Conservation (phyloP, 2,888 invertebrate species). For the Galeruca laticollis region DNA sequence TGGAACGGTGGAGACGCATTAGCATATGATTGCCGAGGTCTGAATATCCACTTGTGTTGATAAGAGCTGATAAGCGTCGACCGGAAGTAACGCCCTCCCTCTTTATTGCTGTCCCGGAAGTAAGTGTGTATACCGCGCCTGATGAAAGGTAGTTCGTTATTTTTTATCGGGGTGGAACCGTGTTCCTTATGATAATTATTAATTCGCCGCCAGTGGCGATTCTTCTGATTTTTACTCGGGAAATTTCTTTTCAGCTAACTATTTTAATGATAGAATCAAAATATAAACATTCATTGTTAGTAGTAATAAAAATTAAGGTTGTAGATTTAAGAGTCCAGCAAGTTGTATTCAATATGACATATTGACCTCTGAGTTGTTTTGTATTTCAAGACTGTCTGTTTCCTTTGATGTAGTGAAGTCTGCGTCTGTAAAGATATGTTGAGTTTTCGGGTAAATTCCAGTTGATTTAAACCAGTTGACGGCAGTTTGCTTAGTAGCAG, state of each 20-base stretch:
- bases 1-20: conserved; percentile 54
- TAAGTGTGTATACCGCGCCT: conserved; percentile 61
- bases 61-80: conserved; percentile 60
- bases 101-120: conserved; percentile 60
- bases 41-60: conserved; percentile 61
- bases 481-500: no score
- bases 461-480: no score
- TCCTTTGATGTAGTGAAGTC: no score
- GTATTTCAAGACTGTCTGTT: no score
- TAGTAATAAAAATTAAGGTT: no score
- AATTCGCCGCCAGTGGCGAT: conserved; percentile 25
- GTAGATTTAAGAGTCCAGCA: no score
- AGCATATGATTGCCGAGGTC: conserved; percentile 63
- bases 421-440: no score
- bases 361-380: no score
- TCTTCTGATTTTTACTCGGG: not conserved
- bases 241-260: not conserved
- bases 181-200: conserved; percentile 42
- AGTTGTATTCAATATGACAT: no score
- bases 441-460: no score
- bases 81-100: conserved; percentile 59
- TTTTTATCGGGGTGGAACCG: conserved; percentile 58
- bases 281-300: no score
- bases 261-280: no score
- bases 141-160: conserved; percentile 62